Conservation (phyloP, 2,888 invertebrate species). For the Xanthorhoe designata region DNA sequence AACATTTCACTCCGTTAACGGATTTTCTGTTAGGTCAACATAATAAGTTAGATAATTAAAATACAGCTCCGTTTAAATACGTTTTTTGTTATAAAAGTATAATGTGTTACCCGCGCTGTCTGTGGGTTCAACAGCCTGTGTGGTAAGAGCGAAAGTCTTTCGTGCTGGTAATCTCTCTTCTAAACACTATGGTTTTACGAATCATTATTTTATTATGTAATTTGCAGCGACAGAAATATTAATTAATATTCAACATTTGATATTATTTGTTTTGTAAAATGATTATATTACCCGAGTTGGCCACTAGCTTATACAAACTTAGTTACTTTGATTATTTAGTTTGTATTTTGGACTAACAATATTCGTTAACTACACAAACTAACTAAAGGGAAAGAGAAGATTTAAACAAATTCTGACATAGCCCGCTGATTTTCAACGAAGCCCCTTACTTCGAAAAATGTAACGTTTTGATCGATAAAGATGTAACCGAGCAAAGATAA, state of each 20-base stretch:
- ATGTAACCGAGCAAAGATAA: no score
- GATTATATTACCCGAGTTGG: not conserved
- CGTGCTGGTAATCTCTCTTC: conserved; percentile 21
- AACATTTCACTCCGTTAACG: no score
- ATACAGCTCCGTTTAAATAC: not conserved
- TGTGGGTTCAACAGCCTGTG: conserved; percentile 30
- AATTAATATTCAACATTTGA: conserved; percentile 14
- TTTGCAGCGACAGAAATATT: conserved; percentile 12
- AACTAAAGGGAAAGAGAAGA: no score
- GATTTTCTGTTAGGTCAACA: not conserved
- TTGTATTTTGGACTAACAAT: no score
- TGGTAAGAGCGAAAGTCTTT: conserved; percentile 34
- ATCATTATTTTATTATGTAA: conserved; percentile 30
- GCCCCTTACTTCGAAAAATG: no score
- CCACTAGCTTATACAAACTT: no score
- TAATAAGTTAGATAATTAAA: not conserved
- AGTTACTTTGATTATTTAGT: not conserved
- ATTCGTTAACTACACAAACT: no score
- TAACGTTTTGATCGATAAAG: no score
- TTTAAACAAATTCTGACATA: no score
- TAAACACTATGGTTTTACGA: conserved; percentile 22
- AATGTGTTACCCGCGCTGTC: not conserved
- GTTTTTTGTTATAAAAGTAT: not conserved
- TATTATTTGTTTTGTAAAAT: not conserved
- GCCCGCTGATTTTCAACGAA: no score